Percentiles rank a stretch among this genome's conserved stretches.
Conservation (phyloP, 2,797 vertebrate genomes). For the Tenualosa ilisha region DNA sequence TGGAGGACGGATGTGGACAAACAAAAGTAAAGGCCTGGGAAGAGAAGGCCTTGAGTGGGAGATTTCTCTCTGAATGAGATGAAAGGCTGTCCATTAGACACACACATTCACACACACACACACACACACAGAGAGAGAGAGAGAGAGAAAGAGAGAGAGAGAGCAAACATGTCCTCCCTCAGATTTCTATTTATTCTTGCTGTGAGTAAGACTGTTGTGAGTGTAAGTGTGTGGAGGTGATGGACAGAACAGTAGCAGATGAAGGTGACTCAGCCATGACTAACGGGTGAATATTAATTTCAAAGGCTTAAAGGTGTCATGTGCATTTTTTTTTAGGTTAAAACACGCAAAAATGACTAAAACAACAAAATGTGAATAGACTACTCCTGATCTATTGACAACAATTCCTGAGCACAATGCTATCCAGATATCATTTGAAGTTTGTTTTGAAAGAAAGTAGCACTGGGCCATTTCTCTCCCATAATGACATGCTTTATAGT, state of each 20-base stretch:
- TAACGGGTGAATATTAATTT: background rate
- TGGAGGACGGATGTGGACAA: background rate
- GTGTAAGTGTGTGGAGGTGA: no score
- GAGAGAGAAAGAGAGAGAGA: background rate
- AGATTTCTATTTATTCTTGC: background rate
- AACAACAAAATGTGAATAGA: no score
- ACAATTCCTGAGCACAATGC: no score
- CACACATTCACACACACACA: no score
- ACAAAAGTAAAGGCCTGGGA: background rate
- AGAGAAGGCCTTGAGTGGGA: background rate
- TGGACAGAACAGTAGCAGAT: background rate
- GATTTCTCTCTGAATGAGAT: background rate
- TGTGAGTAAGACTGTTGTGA: background rate
- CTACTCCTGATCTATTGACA: no score
- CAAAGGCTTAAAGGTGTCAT: background rate
- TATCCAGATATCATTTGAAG: no score
- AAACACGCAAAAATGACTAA: no score
- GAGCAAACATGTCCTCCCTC: background rate
- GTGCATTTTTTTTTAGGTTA: no score
- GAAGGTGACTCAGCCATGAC: background rate
- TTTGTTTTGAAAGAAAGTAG: no score
- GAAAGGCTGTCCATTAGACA: conserved; percentile 12
- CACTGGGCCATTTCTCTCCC: no score
- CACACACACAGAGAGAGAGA: no score
- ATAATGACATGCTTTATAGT: no score